A percentile compares a stretch with the other conserved stretches of the same genome.
Evolutionary conservation across 2,797 vertebrate species (phyloP).

Genomic region (Chlorospingus flavigularis): DNA sequence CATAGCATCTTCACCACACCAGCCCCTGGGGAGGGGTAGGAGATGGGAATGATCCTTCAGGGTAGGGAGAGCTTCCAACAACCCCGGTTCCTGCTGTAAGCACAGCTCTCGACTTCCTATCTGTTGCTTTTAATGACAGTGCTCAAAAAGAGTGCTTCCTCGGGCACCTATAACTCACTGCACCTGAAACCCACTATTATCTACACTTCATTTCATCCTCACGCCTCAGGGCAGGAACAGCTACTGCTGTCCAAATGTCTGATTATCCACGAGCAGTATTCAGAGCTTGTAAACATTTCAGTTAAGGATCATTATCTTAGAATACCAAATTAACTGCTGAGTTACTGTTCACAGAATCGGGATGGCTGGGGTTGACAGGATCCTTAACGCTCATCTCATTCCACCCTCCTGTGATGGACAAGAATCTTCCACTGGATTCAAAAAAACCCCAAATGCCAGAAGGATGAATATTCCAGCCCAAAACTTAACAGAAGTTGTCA

Average conservation of each 20-base stretch:
- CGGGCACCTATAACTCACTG: not conserved
- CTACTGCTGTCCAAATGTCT: no score
- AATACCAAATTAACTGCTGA: accelerated
- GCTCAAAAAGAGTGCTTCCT: not conserved
- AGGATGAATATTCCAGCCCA: not conserved
- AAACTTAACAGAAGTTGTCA: not conserved
- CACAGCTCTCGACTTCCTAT: not conserved
- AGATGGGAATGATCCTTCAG: not conserved
- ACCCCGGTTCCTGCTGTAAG: not conserved
- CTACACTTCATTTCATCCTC: not conserved
- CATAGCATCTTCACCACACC: not conserved
- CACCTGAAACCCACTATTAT: not conserved
- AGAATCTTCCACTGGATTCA: not conserved
- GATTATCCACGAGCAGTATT: no score
- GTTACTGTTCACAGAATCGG: not conserved
- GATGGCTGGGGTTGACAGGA: not conserved
- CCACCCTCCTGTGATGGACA: not conserved
- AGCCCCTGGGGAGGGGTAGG: not conserved
- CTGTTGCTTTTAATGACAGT: not conserved
- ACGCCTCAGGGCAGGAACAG: not conserved
- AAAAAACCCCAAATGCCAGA: accelerated
- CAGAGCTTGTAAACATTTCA: not conserved
- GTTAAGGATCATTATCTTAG: not conserved
- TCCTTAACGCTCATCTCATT: not conserved
- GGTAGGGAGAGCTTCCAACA: not conserved